These are phyloP conservation scores for Mormyrus lacerda DNA, from an alignment of 2,113 vertebrate genomes.

Conservation along the genomic window DNA sequence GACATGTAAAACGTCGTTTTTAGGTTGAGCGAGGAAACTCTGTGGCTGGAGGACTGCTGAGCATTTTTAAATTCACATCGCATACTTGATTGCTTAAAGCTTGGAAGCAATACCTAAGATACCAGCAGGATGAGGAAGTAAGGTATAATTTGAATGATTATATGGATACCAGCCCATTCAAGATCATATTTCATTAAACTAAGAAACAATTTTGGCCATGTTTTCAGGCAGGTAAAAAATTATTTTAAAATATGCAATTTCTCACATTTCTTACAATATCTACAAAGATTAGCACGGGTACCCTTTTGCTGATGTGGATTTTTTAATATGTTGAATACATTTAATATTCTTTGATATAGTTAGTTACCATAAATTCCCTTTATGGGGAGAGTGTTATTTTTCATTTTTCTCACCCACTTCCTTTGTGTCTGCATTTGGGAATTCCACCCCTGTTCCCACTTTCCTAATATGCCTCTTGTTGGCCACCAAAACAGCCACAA, in stretches of 20 bases:
- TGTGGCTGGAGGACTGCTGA: neutral
- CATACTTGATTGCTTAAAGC: neutral
- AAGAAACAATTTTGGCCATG: neutral
- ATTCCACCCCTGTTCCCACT: neutral
- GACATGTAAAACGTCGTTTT: neutral
- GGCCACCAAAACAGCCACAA: neutral
- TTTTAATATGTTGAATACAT: neutral
- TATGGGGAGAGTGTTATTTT: neutral
- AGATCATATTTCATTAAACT: neutral
- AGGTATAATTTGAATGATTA: neutral
- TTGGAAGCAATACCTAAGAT: neutral
- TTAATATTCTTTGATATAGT: neutral
- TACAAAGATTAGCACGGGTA: neutral
- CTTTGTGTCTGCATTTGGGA: neutral
- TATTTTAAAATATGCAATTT: neutral
- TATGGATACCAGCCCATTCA: neutral
- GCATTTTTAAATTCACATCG: neutral
- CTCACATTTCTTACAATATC: neutral
- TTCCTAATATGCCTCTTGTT: neutral
- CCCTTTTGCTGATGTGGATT: neutral
- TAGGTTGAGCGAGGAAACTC: neutral
- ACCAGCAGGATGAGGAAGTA: neutral
- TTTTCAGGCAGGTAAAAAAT: neutral
- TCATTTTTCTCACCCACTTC: neutral
- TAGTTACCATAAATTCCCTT: neutral